phyloP scores from a whole-genome alignment of 2,888 invertebrate species.

The Cataglyphis cursor region DNA sequence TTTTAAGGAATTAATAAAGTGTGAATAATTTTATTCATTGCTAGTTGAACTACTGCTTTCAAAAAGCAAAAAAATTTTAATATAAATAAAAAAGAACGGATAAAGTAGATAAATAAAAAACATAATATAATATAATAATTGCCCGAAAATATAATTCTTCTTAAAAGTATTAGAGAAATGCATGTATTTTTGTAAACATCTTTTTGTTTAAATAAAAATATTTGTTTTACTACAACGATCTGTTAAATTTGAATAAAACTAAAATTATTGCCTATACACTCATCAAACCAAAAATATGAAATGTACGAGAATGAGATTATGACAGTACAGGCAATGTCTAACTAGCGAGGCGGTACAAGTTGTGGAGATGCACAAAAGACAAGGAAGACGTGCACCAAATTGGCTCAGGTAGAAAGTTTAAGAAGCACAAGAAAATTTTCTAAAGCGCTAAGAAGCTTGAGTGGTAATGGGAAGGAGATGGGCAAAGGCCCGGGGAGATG shows the following conservation, averaged over 20 bases:
- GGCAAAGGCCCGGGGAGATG: slow-evolving; percentile 49
- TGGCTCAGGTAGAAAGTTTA: slow-evolving; percentile 68
- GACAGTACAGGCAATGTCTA: slow-evolving; percentile 31
- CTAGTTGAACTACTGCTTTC: background rate
- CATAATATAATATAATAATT: background rate
- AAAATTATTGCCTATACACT: background rate
- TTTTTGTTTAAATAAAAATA: background rate
- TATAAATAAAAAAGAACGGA: background rate
- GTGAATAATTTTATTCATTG: background rate
- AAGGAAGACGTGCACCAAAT: slow-evolving; percentile 62
- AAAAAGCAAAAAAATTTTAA: background rate
- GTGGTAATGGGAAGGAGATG: slow-evolving; percentile 37
- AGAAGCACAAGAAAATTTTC: slow-evolving; percentile 72
- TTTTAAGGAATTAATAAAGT: background rate
- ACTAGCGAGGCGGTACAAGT: slow-evolving; percentile 52
- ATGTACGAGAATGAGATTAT: slow-evolving; percentile 37
- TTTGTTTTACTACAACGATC: background rate
- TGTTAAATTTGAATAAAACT: background rate
- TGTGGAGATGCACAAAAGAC: slow-evolving; percentile 54
- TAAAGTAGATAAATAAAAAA: background rate
- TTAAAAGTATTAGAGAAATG: background rate
- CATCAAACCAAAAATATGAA: slow-evolving; percentile 25
- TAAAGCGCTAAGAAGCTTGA: slow-evolving; percentile 68
- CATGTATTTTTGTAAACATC: background rate
- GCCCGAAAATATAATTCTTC: background rate